Evolutionary conservation across 2,888 invertebrate species (phyloP), one percentile per base, ranked within the genome.

Genomic region (Escarpia spicata): DNA sequence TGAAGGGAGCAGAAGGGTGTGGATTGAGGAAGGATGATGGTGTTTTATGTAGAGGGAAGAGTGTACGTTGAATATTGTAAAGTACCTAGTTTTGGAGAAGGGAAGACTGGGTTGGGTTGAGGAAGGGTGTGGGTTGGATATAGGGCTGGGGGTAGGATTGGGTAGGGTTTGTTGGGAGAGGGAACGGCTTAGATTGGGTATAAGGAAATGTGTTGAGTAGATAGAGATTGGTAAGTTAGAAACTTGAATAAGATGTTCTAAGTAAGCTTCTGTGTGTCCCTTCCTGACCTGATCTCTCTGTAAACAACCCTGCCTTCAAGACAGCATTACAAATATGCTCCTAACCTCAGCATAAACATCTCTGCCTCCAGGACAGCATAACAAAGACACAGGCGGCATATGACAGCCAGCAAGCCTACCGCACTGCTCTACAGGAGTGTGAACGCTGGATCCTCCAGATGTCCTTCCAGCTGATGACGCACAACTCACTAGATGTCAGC

Each of bases 401-500:
- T 92, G 97, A 98, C 92, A 96, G 95, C 92, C 96, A 96, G 93
- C 95, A 96, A 94, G 97, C 97, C 26, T 99, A 99, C 95, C 98
- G 99, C 95, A 98, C 98, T 95, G 98, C 98, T 19, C 97, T 99
- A 44, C 99, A 99, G 97, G 99, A 99, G 95, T 98, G 98, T 0
- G 99, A 99, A 96, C 99, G 99, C 96, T 99, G 99, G 99, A 97
- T 99, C 91, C 96, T 99, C 44, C 99, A 99, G 96, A 98, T 98
- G 92, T 99, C 99, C 1, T 99, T 99, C 97, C 98, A 98, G 95
- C 97, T 99, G 0, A 99, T 99, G 99, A 98, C 98, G 0, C 99
- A 99, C 96, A 99, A 99, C 96, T 98, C 99, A 0, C 97, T 99
- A 43, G 98, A 98, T 96, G 99, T 99, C 93, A 98, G 98, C 8